Conservation (phyloP, 2,113 vertebrate genomes). For the Abramis brama region DNA sequence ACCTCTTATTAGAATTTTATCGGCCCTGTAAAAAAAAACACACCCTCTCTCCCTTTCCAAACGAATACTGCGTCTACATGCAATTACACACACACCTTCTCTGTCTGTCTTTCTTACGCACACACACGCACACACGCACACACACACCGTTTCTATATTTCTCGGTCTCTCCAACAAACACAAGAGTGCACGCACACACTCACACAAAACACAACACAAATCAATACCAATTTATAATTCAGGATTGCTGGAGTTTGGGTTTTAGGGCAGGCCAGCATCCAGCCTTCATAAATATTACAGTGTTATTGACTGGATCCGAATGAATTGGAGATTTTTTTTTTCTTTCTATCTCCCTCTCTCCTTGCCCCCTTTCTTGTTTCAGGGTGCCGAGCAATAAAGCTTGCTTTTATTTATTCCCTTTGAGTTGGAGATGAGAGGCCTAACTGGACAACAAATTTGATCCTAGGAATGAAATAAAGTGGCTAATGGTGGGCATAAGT, state of each 20-base stretch:
- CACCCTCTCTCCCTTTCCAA: slow-evolving; percentile 48
- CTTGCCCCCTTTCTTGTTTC: slow-evolving; percentile 53
- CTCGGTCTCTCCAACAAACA: slow-evolving; percentile 45
- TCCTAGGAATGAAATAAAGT: slow-evolving; percentile 60
- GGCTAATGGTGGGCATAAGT: slow-evolving; percentile 46
- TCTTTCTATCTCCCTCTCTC: slow-evolving; percentile 58
- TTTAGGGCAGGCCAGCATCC: slow-evolving; percentile 80
- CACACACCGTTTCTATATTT: slow-evolving; percentile 33
- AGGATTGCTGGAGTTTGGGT: slow-evolving; percentile 82
- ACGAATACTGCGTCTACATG: slow-evolving; percentile 26
- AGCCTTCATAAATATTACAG: slow-evolving; percentile 84
- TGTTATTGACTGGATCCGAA: slow-evolving; percentile 82
- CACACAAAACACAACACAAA: slow-evolving; percentile 74
- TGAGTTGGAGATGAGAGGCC: slow-evolving; percentile 66
- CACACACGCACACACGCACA: too few relatives aligned
- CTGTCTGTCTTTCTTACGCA: slow-evolving; percentile 25
- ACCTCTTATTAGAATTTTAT: slow-evolving; percentile 40
- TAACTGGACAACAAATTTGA: slow-evolving; percentile 66
- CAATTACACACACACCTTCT: slow-evolving; percentile 53
- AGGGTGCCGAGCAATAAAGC: slow-evolving; percentile 63
- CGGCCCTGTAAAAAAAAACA: slow-evolving; percentile 1
- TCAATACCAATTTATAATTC: slow-evolving; percentile 84
- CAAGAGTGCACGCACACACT: slow-evolving; percentile 63
- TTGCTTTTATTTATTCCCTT: slow-evolving; percentile 69
- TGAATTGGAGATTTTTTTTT: slow-evolving; percentile 78